These are phyloP conservation scores for Callosobruchus maculatus DNA, from an alignment of 2,888 invertebrate species.

Conservation along the genomic window DNA sequence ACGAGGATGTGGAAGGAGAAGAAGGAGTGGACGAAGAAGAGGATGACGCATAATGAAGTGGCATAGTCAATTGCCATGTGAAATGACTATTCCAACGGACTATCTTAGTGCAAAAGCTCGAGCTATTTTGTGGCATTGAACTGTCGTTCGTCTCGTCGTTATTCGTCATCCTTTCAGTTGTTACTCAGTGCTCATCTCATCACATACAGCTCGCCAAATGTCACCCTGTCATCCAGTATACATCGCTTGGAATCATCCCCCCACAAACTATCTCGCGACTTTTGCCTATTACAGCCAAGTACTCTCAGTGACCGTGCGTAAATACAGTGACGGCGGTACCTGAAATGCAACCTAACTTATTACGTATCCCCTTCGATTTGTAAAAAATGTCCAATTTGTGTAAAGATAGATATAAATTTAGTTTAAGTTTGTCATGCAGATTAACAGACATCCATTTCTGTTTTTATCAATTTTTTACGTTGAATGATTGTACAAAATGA, in stretches of 20 bases:
- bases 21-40: constrained; percentile 48
- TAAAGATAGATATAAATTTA: constrained; percentile 52
- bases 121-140: constrained; percentile 41
- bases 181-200: constrained; percentile 15
- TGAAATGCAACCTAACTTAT: constrained; percentile 45
- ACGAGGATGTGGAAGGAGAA: constrained; percentile 48
- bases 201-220: not conserved
- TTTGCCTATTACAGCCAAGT: constrained; percentile 30
- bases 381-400: constrained; percentile 53
- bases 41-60: constrained; percentile 49
- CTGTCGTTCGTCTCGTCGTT: not conserved
- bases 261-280: constrained; percentile 41
- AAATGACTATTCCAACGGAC: constrained; percentile 36
- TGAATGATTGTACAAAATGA: constrained; percentile 33
- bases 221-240: not conserved
- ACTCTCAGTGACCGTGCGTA: constrained; percentile 39
- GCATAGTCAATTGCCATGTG: constrained; percentile 34
- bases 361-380: constrained; percentile 51
- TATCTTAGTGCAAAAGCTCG: constrained; percentile 41
- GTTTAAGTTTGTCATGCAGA: constrained; percentile 43
- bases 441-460: not conserved
- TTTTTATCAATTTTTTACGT: constrained; percentile 16
- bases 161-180: constrained; percentile 11
- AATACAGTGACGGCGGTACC: constrained; percentile 41
- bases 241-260: constrained; percentile 1